A percentile compares a stretch with the other conserved stretches of the same genome.
Evolutionary conservation across 1,140 invertebrate genomes (phyloP).

Genomic region (Cephus cinctus): DNA sequence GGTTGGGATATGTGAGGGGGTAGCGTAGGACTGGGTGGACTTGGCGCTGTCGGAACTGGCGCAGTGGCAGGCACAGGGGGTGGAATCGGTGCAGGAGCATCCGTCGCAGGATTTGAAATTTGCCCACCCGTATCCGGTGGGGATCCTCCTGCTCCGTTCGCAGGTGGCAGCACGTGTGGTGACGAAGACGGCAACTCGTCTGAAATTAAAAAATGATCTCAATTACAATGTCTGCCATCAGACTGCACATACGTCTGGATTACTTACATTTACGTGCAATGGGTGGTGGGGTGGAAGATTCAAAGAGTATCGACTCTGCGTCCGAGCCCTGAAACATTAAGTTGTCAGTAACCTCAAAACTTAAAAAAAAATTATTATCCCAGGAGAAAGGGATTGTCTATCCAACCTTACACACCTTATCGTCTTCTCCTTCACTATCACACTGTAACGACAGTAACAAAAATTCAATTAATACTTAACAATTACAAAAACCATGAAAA

Average conservation of each 20-base stretch:
- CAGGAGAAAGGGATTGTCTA: neutral
- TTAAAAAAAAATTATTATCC: constrained; percentile 1
- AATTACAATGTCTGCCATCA: constrained; percentile 22
- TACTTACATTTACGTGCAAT: constrained; percentile 61
- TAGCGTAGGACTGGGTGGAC: constrained; percentile 55
- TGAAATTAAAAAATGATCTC: constrained; percentile 33
- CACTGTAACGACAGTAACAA: constrained; percentile 68
- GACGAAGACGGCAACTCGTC: constrained; percentile 57
- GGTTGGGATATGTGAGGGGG: constrained; percentile 56
- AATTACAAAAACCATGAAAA: constrained; percentile 11
- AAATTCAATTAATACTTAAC: constrained; percentile 23
- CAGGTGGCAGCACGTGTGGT: constrained; percentile 57
- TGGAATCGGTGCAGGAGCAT: constrained; percentile 53
- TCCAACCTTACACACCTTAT: constrained; percentile 66
- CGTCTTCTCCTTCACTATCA: constrained; percentile 87
- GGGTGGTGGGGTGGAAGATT: constrained; percentile 63
- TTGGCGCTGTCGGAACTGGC: constrained; percentile 53
- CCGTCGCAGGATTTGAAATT: constrained; percentile 54
- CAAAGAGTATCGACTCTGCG: constrained; percentile 74
- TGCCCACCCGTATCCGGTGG: constrained; percentile 54
- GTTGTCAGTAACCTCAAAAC: constrained; percentile 10
- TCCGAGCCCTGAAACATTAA: constrained; percentile 61
- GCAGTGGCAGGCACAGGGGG: constrained; percentile 52
- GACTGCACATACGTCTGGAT: constrained; percentile 5
- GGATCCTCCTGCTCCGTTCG: constrained; percentile 54